A percentile compares a stretch with the other conserved stretches of the same genome.
These are phyloP conservation scores for Globodera ellingtonae DNA, from an alignment of 1,140 invertebrate species.

Conservation along the genomic window DNA sequence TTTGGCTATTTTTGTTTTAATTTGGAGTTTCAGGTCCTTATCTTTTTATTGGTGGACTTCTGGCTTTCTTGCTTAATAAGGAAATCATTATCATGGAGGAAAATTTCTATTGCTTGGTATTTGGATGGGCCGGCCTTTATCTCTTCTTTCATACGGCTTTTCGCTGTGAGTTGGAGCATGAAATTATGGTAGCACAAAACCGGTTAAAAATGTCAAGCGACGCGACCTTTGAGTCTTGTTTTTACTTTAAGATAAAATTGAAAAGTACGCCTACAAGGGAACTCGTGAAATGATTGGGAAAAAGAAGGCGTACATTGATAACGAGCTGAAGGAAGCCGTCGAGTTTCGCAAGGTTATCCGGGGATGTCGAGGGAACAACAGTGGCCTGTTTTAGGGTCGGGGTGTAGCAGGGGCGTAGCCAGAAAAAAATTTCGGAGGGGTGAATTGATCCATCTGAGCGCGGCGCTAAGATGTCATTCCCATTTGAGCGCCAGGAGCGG, in stretches of 20 bases:
- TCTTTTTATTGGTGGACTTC: slow-evolving; percentile 58
- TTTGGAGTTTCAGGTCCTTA: slow-evolving; percentile 55
- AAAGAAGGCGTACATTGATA: slow-evolving; percentile 56
- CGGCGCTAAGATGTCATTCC: too few relatives aligned
- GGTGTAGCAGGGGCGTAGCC: too few relatives aligned
- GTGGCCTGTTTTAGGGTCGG: too few relatives aligned
- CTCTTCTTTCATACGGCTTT: slow-evolving; percentile 48
- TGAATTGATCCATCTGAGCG: too few relatives aligned
- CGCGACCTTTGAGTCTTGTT: too few relatives aligned
- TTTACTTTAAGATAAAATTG: slow-evolving; percentile 46
- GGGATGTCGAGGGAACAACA: too few relatives aligned
- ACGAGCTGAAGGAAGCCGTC: slow-evolving; percentile 63
- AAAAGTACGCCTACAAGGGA: slow-evolving; percentile 50
- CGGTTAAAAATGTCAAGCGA: too few relatives aligned
- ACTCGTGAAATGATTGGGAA: slow-evolving; percentile 48
- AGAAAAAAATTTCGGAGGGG: too few relatives aligned
- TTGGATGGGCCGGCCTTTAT: slow-evolving; percentile 57
- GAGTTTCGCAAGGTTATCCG: slow-evolving; percentile 61
- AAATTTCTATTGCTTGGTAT: slow-evolving; percentile 54
- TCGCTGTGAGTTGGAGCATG: slow-evolving; percentile 43
- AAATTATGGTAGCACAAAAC: background rate
- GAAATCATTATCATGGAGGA: slow-evolving; percentile 64
- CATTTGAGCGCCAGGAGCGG: too few relatives aligned
- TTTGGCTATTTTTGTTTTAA: slow-evolving; percentile 12
- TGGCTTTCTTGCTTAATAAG: slow-evolving; percentile 61